These are phyloP conservation scores for Percina caprodes DNA, from an alignment of 2,113 vertebrate species.

Conservation along the genomic window DNA sequence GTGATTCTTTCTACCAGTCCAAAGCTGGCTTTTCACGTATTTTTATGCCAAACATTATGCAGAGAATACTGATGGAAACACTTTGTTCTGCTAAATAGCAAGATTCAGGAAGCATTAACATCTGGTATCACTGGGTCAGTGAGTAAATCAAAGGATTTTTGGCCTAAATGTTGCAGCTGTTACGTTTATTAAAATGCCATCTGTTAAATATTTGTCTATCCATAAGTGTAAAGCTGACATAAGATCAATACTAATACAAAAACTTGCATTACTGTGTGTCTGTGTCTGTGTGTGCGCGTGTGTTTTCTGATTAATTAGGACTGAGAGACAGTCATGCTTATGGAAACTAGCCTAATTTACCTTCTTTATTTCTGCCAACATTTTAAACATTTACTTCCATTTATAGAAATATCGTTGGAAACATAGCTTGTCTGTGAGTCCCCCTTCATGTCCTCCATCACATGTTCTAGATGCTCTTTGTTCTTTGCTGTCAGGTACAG, in stretches of 20 bases:
- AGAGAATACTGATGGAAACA: slow-evolving; percentile 34
- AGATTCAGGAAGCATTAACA: slow-evolving; percentile 29
- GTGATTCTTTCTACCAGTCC: not conserved
- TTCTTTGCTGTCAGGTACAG: slow-evolving; percentile 4
- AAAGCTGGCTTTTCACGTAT: slow-evolving; percentile 20
- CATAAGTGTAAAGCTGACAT: not conserved
- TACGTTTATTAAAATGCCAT: slow-evolving; percentile 6
- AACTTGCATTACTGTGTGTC: not conserved
- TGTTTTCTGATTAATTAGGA: not conserved
- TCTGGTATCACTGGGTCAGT: slow-evolving; percentile 40
- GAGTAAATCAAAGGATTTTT: slow-evolving; percentile 26
- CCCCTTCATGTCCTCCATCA: not conserved
- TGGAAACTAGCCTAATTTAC: not conserved
- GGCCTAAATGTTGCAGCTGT: slow-evolving; percentile 4
- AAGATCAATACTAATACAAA: not conserved
- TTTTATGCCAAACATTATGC: slow-evolving; percentile 18
- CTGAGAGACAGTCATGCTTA: not conserved
- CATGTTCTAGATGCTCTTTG: not conserved
- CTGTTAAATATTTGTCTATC: slow-evolving; percentile 14
- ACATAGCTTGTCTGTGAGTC: not conserved
- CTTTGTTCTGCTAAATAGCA: not conserved
- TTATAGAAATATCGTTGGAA: slow-evolving; percentile 16
- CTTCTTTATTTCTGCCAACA: slow-evolving; percentile 10
- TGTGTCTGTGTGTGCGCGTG: not conserved
- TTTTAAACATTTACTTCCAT: slow-evolving; percentile 19